phyloP scores from a whole-genome alignment of 2,888 invertebrate genomes.

The Azorinus chamasolen region DNA sequence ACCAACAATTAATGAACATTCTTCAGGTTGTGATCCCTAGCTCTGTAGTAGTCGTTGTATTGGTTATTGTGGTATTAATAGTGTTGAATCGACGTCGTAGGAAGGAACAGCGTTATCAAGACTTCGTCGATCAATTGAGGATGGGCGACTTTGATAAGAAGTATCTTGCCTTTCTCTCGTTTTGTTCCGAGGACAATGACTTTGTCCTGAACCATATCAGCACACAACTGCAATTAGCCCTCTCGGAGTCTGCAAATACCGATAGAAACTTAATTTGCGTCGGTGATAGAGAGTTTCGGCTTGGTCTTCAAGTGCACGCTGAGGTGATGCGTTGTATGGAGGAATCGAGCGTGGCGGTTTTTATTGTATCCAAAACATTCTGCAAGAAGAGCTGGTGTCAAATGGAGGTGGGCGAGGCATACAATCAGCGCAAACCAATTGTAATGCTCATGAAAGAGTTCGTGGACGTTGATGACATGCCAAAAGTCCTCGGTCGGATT shows the following conservation, averaged over 20 bases:
- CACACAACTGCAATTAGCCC: slow-evolving; percentile 11
- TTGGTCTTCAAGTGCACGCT: slow-evolving; percentile 14
- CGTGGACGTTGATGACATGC: slow-evolving; percentile 12
- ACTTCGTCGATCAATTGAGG: neutral
- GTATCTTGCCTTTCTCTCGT: slow-evolving; percentile 22
- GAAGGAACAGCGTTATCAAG: slow-evolving; percentile 1
- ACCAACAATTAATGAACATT: neutral
- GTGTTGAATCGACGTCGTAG: neutral
- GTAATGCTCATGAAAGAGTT: slow-evolving; percentile 17
- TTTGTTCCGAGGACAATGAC: slow-evolving; percentile 26
- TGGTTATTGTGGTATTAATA: neutral
- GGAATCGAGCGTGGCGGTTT: slow-evolving; percentile 22
- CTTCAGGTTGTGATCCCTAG: neutral
- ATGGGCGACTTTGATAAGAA: neutral
- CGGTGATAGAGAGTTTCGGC: slow-evolving; percentile 20
- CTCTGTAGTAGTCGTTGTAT: neutral
- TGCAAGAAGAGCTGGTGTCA: slow-evolving; percentile 32
- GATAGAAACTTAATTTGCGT: slow-evolving; percentile 12
- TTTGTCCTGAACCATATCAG: slow-evolving; percentile 19
- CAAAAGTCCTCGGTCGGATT: slow-evolving; percentile 12
- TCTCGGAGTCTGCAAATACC: slow-evolving; percentile 2
- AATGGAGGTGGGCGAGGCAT: slow-evolving; percentile 30
- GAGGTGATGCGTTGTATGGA: slow-evolving; percentile 33
- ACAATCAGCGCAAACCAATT: slow-evolving; percentile 22
- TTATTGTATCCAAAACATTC: slow-evolving; percentile 25